Conservation (phyloP, 2,888 invertebrate genomes). For the Drosophila kokeensis region DNA sequence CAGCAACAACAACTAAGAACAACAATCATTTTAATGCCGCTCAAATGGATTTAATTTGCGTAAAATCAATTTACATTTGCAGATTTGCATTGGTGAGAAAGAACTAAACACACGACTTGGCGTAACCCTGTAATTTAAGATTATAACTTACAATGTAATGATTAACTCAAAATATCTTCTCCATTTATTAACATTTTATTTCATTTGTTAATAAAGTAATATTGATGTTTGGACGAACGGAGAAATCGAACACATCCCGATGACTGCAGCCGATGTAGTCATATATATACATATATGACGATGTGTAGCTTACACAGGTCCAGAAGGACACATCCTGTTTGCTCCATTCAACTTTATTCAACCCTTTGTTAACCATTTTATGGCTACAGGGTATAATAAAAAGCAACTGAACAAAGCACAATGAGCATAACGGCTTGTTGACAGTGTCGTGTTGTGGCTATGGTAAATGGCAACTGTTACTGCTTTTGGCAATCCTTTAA, state of each 20-base stretch:
- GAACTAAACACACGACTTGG: neutral
- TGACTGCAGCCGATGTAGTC: neutral
- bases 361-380: slow-evolving; percentile 11
- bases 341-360: neutral
- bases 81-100: slow-evolving; percentile 12
- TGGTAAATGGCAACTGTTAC: slow-evolving; percentile 56
- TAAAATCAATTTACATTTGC: slow-evolving; percentile 74
- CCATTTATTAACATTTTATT: neutral
- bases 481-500: slow-evolving; percentile 56
- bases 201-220: neutral
- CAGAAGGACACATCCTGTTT: neutral
- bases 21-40: slow-evolving; percentile 54
- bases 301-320: neutral
- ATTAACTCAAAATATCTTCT: neutral
- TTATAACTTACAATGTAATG: neutral
- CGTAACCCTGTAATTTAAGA: slow-evolving; percentile 2
- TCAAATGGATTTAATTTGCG: slow-evolving; percentile 70
- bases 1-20: slow-evolving; percentile 34
- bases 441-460: slow-evolving; percentile 51
- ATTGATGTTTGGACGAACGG: neutral
- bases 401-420: slow-evolving; percentile 23
- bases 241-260: neutral
- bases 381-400: slow-evolving; percentile 28
- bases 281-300: neutral
- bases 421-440: slow-evolving; percentile 40